phyloP scores from a whole-genome alignment of 2,797 vertebrate species.

The Melanotaenia parkinsoni region DNA sequence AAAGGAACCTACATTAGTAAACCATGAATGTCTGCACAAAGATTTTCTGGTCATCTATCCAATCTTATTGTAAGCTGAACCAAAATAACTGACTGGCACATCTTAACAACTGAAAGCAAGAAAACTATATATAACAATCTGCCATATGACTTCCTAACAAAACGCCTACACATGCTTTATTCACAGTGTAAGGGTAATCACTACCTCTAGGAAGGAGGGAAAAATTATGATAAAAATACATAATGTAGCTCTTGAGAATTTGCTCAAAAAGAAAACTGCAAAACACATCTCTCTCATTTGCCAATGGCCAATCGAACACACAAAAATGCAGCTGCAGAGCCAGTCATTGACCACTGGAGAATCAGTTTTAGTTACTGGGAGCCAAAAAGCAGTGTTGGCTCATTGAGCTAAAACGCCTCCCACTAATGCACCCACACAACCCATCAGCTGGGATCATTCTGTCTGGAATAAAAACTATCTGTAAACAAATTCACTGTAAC shows the following conservation, averaged over 20 bases:
- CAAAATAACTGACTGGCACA: background rate
- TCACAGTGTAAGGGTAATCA: constrained; percentile 26
- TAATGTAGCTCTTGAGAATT: constrained; percentile 12
- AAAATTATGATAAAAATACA: constrained; percentile 1
- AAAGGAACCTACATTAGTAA: background rate
- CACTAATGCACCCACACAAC: constrained; percentile 48
- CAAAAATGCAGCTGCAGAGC: constrained; percentile 11
- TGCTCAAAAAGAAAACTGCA: background rate
- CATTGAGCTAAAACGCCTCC: constrained; percentile 50
- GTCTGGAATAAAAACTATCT: constrained; percentile 55
- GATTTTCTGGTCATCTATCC: background rate
- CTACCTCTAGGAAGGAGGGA: constrained; percentile 22
- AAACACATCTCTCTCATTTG: constrained; percentile 10
- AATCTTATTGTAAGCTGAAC: background rate
- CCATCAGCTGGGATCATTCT: constrained; percentile 47
- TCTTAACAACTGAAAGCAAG: constrained; percentile 4
- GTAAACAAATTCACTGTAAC: constrained; percentile 55
- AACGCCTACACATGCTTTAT: constrained; percentile 35
- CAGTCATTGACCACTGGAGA: constrained; percentile 48
- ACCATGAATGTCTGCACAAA: background rate
- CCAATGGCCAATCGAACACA: constrained; percentile 29
- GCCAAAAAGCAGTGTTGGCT: constrained; percentile 34
- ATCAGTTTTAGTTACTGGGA: constrained; percentile 38
- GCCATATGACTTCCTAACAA: constrained; percentile 30
- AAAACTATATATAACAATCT: constrained; percentile 13